These are phyloP conservation scores for Zygogramma bicolorata DNA, from an alignment of 2,888 invertebrate species.

Conservation along the genomic window DNA sequence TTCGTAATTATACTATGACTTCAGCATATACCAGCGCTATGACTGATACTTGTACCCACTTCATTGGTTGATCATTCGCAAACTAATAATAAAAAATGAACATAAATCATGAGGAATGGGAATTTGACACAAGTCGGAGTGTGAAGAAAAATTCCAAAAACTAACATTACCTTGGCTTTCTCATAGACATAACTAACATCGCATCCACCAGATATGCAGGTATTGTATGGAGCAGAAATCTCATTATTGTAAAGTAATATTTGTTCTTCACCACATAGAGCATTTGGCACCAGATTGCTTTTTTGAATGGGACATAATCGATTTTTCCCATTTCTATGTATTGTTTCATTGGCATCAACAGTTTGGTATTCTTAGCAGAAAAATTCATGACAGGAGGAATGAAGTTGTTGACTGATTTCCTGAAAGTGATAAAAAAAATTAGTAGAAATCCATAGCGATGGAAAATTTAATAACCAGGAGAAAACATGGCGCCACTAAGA, in stretches of 20 bases:
- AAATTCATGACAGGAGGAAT: slow-evolving; percentile 47
- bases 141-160: background rate
- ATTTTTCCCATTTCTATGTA: slow-evolving; percentile 38
- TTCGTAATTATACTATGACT: no score
- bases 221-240: slow-evolving; percentile 47
- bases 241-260: slow-evolving; percentile 34
- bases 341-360: slow-evolving; percentile 45
- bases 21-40: no score
- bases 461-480: no score
- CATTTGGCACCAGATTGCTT: slow-evolving; percentile 51
- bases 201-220: slow-evolving; percentile 49
- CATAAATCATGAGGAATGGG: no score
- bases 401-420: slow-evolving; percentile 9
- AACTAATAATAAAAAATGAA: no score
- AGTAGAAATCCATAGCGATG: background rate
- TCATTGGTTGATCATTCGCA: no score
- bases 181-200: slow-evolving; percentile 40
- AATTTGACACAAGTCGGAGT: background rate
- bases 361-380: slow-evolving; percentile 47
- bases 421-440: background rate
- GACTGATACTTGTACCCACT: no score
- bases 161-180: slow-evolving; percentile 51
- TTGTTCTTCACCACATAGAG: slow-evolving; percentile 44
- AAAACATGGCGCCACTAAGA: no score
- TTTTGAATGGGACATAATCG: slow-evolving; percentile 48